A percentile compares a stretch with the other conserved stretches of the same genome.
phyloP scores from a whole-genome alignment of 2,888 invertebrate species.

The Coelogynopora nodosa region DNA sequence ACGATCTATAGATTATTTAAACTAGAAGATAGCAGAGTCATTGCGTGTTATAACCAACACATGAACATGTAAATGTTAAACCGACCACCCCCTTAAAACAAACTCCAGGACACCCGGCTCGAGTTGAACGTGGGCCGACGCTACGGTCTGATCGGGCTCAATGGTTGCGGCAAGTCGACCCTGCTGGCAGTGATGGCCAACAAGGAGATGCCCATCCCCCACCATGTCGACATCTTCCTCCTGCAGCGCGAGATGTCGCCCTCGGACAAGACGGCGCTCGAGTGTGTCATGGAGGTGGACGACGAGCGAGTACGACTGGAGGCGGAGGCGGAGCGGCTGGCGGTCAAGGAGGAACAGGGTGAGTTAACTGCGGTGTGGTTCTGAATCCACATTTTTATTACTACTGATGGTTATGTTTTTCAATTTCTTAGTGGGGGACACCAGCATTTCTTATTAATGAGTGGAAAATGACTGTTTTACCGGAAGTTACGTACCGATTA shows the following conservation, averaged over 20 bases:
- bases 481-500: too few species aligned
- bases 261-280: slow-evolving; percentile 88
- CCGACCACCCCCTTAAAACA: too few species aligned
- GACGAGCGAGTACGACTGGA: slow-evolving; percentile 85
- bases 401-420: too few species aligned
- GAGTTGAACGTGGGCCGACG: slow-evolving; percentile 93
- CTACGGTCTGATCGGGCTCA: slow-evolving; percentile 92
- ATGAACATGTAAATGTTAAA: too few species aligned
- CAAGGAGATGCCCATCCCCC: slow-evolving; percentile 87
- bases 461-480: too few species aligned
- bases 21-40: too few species aligned
- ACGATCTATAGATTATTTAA: too few species aligned
- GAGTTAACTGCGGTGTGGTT: slow-evolving; percentile 45
- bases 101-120: slow-evolving; percentile 86
- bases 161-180: slow-evolving; percentile 96
- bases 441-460: too few species aligned
- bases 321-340: slow-evolving; percentile 81
- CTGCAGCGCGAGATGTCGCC: slow-evolving; percentile 94
- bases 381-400: too few species aligned
- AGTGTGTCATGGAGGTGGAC: slow-evolving; percentile 97
- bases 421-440: too few species aligned
- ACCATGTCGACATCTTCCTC: slow-evolving; percentile 94
- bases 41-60: too few species aligned
- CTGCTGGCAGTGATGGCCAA: slow-evolving; percentile 83
- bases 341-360: slow-evolving; percentile 80